phyloP scores from a whole-genome alignment of 2,113 vertebrate species.

The Microcebus murinus region DNA sequence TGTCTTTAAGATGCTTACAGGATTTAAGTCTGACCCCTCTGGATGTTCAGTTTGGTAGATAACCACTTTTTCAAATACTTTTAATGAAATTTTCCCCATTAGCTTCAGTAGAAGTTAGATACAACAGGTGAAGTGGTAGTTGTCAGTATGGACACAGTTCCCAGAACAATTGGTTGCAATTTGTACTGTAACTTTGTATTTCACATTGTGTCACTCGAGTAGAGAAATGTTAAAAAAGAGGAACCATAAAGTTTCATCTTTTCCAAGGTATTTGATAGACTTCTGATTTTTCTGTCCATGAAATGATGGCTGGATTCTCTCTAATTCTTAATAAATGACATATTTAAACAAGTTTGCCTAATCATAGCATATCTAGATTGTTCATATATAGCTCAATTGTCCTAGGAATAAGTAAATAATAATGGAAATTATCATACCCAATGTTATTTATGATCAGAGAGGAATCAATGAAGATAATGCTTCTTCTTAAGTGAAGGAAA shows the following conservation, averaged over 20 bases:
- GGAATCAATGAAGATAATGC: not conserved
- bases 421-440: not conserved
- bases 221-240: conserved; percentile 67
- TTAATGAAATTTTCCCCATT: conserved; percentile 78
- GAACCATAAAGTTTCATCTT: conserved; percentile 63
- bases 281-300: not conserved
- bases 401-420: not conserved
- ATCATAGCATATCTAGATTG: not conserved
- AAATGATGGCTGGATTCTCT: not conserved
- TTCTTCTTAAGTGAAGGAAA: not conserved
- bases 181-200: conserved; percentile 83
- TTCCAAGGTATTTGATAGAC: not conserved
- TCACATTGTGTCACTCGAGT: conserved; percentile 79
- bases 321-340: conserved; percentile 25
- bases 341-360: not conserved
- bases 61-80: conserved; percentile 84
- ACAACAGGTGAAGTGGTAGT: rapidly evolving
- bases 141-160: conserved; percentile 59
- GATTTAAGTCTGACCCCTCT: conserved; percentile 83
- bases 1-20: conserved; percentile 84
- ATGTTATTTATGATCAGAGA: not conserved
- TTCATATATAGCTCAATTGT: not conserved
- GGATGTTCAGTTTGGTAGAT: conserved; percentile 79
- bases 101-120: conserved; percentile 82
- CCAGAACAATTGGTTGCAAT: conserved; percentile 81